These are phyloP conservation scores for Coenonympha glycerion DNA, from an alignment of 2,888 invertebrate species.

Conservation along the genomic window DNA sequence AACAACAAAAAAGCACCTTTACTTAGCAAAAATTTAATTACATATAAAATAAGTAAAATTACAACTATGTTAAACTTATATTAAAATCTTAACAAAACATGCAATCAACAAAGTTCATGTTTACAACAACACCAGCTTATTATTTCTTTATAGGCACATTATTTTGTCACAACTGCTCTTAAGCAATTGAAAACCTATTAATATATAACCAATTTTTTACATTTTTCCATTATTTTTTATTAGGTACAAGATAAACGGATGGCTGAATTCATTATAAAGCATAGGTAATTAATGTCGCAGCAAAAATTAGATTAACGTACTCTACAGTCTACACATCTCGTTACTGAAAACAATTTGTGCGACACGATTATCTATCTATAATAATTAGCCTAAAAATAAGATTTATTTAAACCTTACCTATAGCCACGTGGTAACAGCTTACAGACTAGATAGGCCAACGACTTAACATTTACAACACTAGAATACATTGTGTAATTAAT, in stretches of 20 bases:
- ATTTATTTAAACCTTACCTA: constrained; percentile 24
- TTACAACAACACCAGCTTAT: background rate
- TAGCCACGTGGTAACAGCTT: constrained; percentile 70
- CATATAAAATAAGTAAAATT: constrained; percentile 31
- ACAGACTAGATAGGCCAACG: constrained; percentile 60
- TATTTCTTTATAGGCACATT: constrained; percentile 17
- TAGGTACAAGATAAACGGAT: too few species aligned
- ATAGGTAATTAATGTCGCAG: too few species aligned
- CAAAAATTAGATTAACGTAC: background rate
- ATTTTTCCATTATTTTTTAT: background rate
- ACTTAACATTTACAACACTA: constrained; percentile 26
- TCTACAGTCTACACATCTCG: too few species aligned
- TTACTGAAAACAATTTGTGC: background rate
- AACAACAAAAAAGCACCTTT: background rate
- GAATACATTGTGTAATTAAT: too few species aligned
- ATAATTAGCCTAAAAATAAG: constrained; percentile 1
- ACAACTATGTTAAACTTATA: constrained; percentile 40
- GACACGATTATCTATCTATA: background rate
- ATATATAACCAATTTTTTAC: background rate
- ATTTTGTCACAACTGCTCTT: constrained; percentile 3
- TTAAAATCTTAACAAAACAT: constrained; percentile 39
- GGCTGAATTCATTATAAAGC: too few species aligned
- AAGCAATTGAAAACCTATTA: background rate
- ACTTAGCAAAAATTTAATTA: constrained; percentile 27
- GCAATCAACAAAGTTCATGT: constrained; percentile 23